Evolutionary conservation across 2,888 invertebrate species (phyloP).

Genomic region (Tachina grossa): DNA sequence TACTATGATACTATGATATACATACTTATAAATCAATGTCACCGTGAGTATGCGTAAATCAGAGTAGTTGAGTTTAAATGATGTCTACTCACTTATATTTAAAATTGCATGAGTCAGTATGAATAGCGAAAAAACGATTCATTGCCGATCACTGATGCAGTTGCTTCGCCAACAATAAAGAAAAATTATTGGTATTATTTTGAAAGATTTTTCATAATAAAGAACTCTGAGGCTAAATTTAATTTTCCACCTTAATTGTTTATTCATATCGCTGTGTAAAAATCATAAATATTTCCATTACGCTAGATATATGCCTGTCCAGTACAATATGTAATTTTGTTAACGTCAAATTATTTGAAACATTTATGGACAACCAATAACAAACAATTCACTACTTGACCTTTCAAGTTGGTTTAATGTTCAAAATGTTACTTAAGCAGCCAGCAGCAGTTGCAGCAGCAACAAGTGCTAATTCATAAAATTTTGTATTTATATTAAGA

Average conservation of each 20-base stretch:
- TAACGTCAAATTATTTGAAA: background rate
- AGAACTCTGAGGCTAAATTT: background rate
- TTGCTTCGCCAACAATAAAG: no score
- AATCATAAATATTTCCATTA: background rate
- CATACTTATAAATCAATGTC: no score
- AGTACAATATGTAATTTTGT: background rate
- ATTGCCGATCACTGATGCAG: no score
- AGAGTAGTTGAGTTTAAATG: no score
- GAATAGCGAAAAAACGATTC: no score
- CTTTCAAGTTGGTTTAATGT: conserved; percentile 2
- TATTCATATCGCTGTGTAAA: background rate
- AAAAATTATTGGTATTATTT: no score
- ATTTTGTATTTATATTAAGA: background rate
- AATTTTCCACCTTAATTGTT: background rate
- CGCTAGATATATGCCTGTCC: background rate
- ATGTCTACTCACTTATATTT: no score
- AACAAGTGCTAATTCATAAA: conserved; percentile 1
- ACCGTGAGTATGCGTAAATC: no score
- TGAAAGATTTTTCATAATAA: no score
- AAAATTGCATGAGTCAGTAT: no score
- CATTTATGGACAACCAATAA: background rate
- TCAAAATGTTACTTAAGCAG: background rate
- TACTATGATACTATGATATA: no score
- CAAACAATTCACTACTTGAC: background rate
- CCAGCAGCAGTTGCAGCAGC: conserved; percentile 6